These are phyloP conservation scores for Esox niger DNA, from an alignment of 2,113 vertebrate genomes.

Conservation along the genomic window DNA sequence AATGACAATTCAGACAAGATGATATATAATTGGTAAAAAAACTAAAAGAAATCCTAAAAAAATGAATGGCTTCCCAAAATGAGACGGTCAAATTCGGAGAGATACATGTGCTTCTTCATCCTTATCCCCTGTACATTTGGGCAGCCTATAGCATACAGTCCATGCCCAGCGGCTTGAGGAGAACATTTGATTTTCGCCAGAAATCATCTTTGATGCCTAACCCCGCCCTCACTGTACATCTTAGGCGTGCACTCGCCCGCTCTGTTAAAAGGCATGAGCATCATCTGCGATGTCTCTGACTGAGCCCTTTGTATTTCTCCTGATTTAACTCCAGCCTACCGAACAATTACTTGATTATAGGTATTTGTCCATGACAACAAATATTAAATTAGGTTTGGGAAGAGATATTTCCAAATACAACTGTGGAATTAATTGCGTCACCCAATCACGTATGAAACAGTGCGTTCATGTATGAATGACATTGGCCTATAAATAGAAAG, in stretches of 20 bases:
- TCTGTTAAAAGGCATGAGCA: background rate
- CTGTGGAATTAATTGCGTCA: constrained; percentile 11
- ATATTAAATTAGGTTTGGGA: background rate
- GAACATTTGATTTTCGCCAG: constrained; percentile 52
- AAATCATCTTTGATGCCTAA: constrained; percentile 54
- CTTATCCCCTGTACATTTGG: constrained; percentile 11
- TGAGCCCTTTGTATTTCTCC: background rate
- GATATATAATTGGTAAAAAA: background rate
- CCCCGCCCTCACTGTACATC: constrained; percentile 66
- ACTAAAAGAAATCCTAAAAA: background rate
- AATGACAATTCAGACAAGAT: constrained; percentile 33
- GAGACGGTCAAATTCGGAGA: constrained; percentile 24
- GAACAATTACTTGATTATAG: background rate
- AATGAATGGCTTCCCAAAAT: constrained; percentile 27
- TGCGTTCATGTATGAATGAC: constrained; percentile 13
- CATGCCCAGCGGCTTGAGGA: constrained; percentile 39
- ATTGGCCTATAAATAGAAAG: background rate
- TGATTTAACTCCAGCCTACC: background rate
- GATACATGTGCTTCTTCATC: constrained; percentile 39
- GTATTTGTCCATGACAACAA: background rate
- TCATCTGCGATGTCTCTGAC: constrained; percentile 53
- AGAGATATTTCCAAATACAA: background rate
- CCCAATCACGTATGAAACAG: constrained; percentile 22
- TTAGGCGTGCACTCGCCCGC: constrained; percentile 32
- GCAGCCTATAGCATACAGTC: constrained; percentile 1